Percentiles rank a stretch among this genome's conserved stretches.
Conservation (phyloP, 2,888 invertebrate species). For the Horisme vitalbata region DNA sequence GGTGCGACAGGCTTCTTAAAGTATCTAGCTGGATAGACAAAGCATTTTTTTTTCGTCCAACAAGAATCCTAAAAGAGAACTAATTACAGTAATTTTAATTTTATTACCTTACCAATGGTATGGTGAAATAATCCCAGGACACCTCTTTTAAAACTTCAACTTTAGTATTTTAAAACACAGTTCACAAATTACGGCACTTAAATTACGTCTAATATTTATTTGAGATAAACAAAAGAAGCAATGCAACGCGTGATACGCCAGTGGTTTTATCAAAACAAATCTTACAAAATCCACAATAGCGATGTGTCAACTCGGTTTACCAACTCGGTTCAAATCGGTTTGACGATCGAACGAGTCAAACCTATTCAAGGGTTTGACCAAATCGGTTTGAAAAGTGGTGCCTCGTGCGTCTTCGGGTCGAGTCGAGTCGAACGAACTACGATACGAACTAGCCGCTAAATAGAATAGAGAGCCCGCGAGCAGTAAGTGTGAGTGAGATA, state of each 20-base stretch:
- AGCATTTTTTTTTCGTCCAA: neutral
- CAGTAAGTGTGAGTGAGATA: too few relatives aligned
- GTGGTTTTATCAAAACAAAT: neutral
- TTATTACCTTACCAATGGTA: constrained; percentile 7
- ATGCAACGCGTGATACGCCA: constrained; percentile 8
- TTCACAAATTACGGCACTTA: neutral
- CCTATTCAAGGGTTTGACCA: too few relatives aligned
- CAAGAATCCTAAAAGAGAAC: neutral
- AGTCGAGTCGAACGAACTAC: too few relatives aligned
- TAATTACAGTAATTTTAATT: too few relatives aligned
- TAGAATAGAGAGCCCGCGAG: too few relatives aligned
- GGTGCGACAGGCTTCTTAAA: neutral
- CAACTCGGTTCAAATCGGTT: too few relatives aligned
- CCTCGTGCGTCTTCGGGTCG: too few relatives aligned
- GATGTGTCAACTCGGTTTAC: too few relatives aligned
- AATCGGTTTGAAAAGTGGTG: too few relatives aligned
- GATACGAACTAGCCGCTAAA: too few relatives aligned
- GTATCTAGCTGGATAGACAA: neutral
- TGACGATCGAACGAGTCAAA: too few relatives aligned
- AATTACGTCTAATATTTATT: constrained; percentile 11
- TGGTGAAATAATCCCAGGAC: neutral
- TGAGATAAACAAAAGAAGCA: constrained; percentile 13
- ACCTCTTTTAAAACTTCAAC: neutral
- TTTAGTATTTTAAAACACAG: neutral
- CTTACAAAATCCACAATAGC: too few relatives aligned